phyloP scores from a whole-genome alignment of 2,888 invertebrate species.

The Thymelicus acteon region DNA sequence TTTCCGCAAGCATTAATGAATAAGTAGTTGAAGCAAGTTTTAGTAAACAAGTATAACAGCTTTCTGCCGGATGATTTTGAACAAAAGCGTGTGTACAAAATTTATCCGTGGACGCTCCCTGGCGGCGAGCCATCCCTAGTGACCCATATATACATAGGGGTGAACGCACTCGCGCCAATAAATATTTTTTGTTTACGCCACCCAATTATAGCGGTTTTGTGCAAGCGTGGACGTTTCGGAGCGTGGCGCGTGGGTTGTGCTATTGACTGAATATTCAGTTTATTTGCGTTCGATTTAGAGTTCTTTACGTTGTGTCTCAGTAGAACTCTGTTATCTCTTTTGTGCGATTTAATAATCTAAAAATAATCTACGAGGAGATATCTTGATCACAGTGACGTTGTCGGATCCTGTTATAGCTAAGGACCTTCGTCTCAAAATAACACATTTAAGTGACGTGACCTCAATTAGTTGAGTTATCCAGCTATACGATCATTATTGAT shows the following conservation, averaged over 20 bases:
- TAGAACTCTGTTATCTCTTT: background rate
- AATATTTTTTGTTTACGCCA: conserved; percentile 62
- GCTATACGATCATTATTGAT: no score
- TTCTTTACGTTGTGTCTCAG: background rate
- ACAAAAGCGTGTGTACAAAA: conserved; percentile 30
- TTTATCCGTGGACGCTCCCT: conserved; percentile 46
- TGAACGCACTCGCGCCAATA: conserved; percentile 54
- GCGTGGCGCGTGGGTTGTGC: background rate
- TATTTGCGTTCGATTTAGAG: background rate
- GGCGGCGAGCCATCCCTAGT: conserved; percentile 53
- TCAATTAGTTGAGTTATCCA: no score
- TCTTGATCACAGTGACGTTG: no score
- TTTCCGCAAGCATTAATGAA: no score
- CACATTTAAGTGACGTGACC: no score
- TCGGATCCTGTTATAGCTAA: no score
- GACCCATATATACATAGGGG: conserved; percentile 55
- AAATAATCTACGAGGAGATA: background rate
- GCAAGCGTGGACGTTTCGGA: conserved; percentile 20
- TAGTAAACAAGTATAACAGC: conserved; percentile 24
- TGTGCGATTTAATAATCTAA: background rate
- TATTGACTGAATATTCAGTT: background rate
- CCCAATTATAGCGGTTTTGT: conserved; percentile 46
- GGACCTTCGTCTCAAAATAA: no score
- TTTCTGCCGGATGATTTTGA: conserved; percentile 18
- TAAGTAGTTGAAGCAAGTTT: conserved; percentile 10